Conservation (phyloP, 23 tunicate genomes). For the Oikopleura dioica region DNA sequence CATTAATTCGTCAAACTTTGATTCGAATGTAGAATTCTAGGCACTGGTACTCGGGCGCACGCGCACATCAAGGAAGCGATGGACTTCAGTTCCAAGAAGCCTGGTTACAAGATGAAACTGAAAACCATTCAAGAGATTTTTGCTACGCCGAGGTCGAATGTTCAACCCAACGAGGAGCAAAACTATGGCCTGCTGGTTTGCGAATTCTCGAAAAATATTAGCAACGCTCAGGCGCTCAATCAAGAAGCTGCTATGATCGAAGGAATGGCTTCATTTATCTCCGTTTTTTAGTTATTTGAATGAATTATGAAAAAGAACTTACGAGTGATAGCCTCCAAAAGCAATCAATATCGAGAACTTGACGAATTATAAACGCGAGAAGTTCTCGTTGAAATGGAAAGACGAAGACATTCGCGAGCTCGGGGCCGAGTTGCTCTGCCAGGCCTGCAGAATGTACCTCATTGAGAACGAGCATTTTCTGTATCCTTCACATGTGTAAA, state of each 20-base stretch:
- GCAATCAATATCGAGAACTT: conserved; percentile 2
- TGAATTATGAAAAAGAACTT: too few relatives aligned
- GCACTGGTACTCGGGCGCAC: background rate
- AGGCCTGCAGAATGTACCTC: background rate
- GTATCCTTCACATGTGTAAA: background rate
- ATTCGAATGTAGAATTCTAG: background rate
- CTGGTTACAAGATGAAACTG: background rate
- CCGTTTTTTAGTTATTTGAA: too few relatives aligned
- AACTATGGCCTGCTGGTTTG: background rate
- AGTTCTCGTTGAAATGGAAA: background rate
- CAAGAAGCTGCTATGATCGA: background rate
- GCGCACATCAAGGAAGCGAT: background rate
- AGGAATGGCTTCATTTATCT: too few relatives aligned
- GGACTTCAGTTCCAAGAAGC: background rate
- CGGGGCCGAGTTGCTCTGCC: background rate
- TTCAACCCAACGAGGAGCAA: background rate
- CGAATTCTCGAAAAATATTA: background rate
- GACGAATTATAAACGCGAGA: background rate
- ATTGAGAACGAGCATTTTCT: background rate
- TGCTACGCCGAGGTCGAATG: too few relatives aligned
- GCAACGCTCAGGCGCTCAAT: background rate
- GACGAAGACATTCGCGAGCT: background rate
- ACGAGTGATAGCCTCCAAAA: too few relatives aligned
- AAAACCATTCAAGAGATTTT: background rate
- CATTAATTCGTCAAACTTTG: background rate